Conservation (phyloP, 2,888 invertebrate species). For the Cheilosia scutellata region DNA sequence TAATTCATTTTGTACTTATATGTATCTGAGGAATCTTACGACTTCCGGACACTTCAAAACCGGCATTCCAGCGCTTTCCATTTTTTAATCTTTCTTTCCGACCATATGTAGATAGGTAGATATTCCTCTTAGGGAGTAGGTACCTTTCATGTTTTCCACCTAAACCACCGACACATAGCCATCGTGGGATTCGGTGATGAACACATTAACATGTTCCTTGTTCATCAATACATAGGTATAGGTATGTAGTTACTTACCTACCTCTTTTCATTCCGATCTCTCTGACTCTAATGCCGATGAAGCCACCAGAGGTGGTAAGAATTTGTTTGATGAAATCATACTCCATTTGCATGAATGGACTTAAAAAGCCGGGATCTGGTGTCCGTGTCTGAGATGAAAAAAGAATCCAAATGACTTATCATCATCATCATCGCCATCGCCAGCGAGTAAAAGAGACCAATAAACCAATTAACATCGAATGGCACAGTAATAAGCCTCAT, state of each 20-base stretch:
- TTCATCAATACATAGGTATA: constrained; percentile 22
- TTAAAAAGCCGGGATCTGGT: constrained; percentile 35
- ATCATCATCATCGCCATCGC: constrained; percentile 14
- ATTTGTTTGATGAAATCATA: constrained; percentile 30
- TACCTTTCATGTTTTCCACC: constrained; percentile 35
- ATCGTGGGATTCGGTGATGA: constrained; percentile 47
- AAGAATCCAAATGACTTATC: constrained; percentile 31
- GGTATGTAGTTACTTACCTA: neutral
- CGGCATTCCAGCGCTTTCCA: constrained; percentile 56
- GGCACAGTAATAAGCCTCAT: constrained; percentile 72
- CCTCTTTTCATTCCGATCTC: neutral
- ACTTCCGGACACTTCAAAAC: constrained; percentile 67
- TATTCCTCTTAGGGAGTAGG: neutral
- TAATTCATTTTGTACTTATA: constrained; percentile 20
- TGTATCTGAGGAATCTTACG: neutral
- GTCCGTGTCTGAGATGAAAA: constrained; percentile 10
- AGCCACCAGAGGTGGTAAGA: constrained; percentile 2
- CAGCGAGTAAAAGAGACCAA: constrained; percentile 62
- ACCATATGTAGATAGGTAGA: no score
- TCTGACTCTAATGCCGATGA: constrained; percentile 1
- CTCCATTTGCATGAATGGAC: constrained; percentile 57
- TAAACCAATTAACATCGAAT: constrained; percentile 74
- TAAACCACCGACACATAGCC: constrained; percentile 16
- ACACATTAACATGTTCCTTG: constrained; percentile 55
- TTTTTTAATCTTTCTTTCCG: constrained; percentile 35